Evolutionary conservation across 2,797 vertebrate genomes (phyloP).

Genomic region (Mus spretus): DNA sequence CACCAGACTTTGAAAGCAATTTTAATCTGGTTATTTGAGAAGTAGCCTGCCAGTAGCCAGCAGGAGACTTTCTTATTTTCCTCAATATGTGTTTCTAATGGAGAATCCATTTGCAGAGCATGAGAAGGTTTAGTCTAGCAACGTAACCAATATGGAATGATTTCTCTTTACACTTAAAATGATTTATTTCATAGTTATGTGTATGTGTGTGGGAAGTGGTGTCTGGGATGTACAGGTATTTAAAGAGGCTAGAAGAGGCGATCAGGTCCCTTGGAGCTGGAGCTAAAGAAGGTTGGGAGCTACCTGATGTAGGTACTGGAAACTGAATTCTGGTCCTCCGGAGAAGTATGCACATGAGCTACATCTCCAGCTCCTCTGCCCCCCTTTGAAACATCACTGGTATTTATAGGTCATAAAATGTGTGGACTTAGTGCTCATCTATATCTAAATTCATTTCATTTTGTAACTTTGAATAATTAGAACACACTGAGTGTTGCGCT

Average conservation of each 20-base stretch:
- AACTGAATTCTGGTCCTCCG: background rate
- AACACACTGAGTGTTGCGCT: background rate
- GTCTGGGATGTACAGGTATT: background rate
- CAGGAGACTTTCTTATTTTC: background rate
- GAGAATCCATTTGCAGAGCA: background rate
- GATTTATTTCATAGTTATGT: background rate
- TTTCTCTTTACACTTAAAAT: background rate
- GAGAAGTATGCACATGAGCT: background rate
- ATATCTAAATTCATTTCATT: slow-evolving; percentile 31
- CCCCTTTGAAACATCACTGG: background rate
- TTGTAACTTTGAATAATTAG: slow-evolving; percentile 14
- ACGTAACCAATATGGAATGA: background rate
- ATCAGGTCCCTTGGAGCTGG: background rate
- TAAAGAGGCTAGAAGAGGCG: background rate
- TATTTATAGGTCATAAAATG: background rate
- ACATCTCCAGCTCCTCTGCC: background rate
- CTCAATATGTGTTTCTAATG: background rate
- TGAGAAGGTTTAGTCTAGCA: background rate
- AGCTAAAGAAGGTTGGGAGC: background rate
- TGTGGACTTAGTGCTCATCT: background rate
- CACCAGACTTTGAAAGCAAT: background rate
- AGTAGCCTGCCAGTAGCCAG: background rate
- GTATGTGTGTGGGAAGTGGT: background rate
- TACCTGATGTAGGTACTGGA: background rate
- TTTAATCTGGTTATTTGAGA: slow-evolving; percentile 35